A percentile compares a stretch with the other conserved stretches of the same genome.
Evolutionary conservation across 2,888 invertebrate genomes (phyloP).

Genomic region (Hypolimnas misippus): DNA sequence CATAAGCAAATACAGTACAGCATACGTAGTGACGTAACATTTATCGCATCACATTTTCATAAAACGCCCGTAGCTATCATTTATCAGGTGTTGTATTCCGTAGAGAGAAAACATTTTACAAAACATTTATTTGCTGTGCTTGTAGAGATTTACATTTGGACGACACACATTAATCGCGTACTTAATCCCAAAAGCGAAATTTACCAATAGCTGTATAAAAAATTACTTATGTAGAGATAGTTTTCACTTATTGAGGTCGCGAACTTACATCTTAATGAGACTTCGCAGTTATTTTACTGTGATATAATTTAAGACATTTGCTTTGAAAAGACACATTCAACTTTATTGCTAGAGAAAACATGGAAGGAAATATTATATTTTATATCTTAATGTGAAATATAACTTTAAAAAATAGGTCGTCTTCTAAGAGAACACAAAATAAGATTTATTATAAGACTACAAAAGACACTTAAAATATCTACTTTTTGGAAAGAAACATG

Average conservation of each 20-base stretch:
- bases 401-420: not conserved
- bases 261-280: conserved; percentile 8
- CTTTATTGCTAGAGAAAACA: conserved; percentile 7
- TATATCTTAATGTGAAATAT: conserved; percentile 1
- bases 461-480: not conserved
- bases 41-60: conserved; percentile 59
- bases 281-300: not conserved
- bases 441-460: not conserved
- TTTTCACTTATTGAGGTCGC: not conserved
- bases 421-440: not conserved
- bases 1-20: conserved; percentile 36
- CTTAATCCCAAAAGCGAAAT: conserved; percentile 54
- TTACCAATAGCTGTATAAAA: conserved; percentile 38
- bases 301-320: conserved; percentile 1
- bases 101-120: conserved; percentile 66
- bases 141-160: conserved; percentile 65
- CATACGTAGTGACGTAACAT: conserved; percentile 37
- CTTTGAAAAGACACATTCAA: not conserved
- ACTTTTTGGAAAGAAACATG: not conserved
- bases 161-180: conserved; percentile 62
- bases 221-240: not conserved
- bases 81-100: conserved; percentile 71
- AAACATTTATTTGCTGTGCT: conserved; percentile 68
- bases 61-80: conserved; percentile 69
- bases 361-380: not conserved